These are phyloP conservation scores for Cylloceria caligata DNA, from an alignment of 2,888 invertebrate genomes.

Conservation along the genomic window DNA sequence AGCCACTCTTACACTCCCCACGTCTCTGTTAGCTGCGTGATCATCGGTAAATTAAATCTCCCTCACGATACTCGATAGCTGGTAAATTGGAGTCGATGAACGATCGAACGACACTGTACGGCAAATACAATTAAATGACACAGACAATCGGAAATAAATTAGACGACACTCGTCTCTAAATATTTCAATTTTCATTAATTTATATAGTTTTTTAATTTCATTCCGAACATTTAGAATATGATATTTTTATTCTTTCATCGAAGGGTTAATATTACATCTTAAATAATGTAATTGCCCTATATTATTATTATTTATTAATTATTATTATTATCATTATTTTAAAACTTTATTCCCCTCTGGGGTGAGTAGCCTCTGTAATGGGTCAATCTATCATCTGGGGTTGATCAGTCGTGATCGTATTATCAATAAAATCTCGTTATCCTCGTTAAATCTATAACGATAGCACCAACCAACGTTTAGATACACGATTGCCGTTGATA, in stretches of 20 bases:
- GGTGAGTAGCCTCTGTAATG: too few species aligned
- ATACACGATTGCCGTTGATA: not conserved
- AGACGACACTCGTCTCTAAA: not conserved
- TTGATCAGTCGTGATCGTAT: conserved; percentile 49
- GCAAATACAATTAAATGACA: too few species aligned
- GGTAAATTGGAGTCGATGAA: not conserved
- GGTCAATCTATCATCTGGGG: conserved; percentile 36
- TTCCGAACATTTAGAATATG: not conserved
- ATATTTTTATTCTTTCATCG: not conserved
- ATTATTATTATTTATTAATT: too few species aligned
- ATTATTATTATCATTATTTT: too few species aligned
- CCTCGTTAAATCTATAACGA: conserved; percentile 1
- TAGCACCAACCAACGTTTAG: not conserved
- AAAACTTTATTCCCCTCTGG: too few species aligned
- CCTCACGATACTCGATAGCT: conserved; percentile 35
- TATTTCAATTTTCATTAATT: not conserved
- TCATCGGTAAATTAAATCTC: conserved; percentile 35
- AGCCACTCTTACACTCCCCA: conserved; percentile 21
- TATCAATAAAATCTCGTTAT: conserved; percentile 40
- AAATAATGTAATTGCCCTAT: conserved; percentile 7
- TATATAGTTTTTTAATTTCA: not conserved
- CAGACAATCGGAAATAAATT: not conserved
- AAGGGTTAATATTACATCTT: not conserved
- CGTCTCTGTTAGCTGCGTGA: conserved; percentile 32
- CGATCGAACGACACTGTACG: not conserved